phyloP scores from a whole-genome alignment of 2,797 vertebrate genomes.

The Channa striata region DNA sequence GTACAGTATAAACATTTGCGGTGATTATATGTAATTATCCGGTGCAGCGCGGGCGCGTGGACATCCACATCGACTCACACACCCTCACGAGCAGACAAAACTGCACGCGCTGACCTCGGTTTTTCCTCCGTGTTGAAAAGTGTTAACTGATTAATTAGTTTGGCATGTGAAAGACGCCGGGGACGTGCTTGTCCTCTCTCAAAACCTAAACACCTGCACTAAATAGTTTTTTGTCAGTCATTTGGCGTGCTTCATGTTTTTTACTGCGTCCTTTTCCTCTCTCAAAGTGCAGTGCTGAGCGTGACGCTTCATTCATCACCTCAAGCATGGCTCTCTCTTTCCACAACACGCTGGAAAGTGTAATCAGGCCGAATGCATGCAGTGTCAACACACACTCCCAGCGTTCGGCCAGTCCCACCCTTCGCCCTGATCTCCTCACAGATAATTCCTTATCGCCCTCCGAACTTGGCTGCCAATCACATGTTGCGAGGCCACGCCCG shows the following conservation, averaged over 20 bases:
- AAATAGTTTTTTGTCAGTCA: conserved; percentile 66
- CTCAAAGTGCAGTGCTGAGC: conserved; percentile 37
- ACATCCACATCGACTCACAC: conserved; percentile 48
- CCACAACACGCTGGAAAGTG: conserved; percentile 35
- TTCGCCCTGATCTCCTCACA: conserved; percentile 42
- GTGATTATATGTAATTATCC: conserved; percentile 81
- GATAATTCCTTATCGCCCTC: conserved; percentile 60
- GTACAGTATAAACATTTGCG: conserved; percentile 79
- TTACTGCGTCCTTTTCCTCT: conserved; percentile 12
- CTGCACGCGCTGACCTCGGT: conserved; percentile 59
- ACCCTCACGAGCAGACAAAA: conserved; percentile 26
- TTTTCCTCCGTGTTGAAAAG: conserved; percentile 62
- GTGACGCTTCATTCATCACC: conserved; percentile 56
- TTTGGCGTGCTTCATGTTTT: conserved; percentile 53
- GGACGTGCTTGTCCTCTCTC: conserved; percentile 40
- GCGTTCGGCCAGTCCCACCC: conserved; percentile 21
- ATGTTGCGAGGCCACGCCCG: conserved; percentile 39
- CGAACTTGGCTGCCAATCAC: conserved; percentile 44
- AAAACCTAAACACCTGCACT: conserved; percentile 67
- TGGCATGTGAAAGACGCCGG: conserved; percentile 69
- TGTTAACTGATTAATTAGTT: conserved; percentile 74
- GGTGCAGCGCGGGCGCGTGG: conserved; percentile 47
- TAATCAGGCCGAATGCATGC: conserved; percentile 37
- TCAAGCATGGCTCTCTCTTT: conserved; percentile 52
- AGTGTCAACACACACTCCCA: conserved; percentile 49